Base-by-base conservation (phyloP, 2,888 invertebrate species). In the Drosophila affinis region DNA sequence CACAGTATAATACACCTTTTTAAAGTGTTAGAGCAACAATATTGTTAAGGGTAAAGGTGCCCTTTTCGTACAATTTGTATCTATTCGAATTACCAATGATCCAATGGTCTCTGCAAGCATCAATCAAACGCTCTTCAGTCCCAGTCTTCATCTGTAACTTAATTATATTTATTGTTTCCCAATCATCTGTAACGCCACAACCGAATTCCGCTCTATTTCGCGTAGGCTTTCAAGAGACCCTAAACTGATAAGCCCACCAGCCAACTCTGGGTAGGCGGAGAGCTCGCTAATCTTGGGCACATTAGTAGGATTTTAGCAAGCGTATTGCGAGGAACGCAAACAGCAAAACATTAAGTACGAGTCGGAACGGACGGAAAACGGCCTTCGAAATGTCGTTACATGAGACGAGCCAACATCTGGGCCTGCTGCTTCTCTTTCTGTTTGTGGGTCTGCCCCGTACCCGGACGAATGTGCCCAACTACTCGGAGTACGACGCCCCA, bases 181-280 rank as follows among this genome's bases (percentile, higher is more conserved):
- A 24, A 45, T 21, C 29, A 10, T 53, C 21, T 53, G 21, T 10
- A 39, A 44, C 39, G 9, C 10, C 48, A 5, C 3, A 54, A 17
- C 39, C 54, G 14, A 51, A 51, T 21, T 58, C 17, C 58, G 46
- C 59, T 68, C 70, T 39, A 39, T 27, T 52, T 45, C n/a, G 10
- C 45, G 6, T 17, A 55, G 46, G 53, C 52, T 24, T 54, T 56
- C 29, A 7, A 29, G 65, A 72, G 56, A 45, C 49, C 24, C 27
- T 51, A 61, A 54, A 68, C 75, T 85, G 84, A 85, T 88, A 88
- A 87, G 89, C 54, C n/a, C 10, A 49, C 27, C 44, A 53, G 60
- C 49, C 18, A 47, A 55, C 21, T 56, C 24, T 70, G 69, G 71
- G 81, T 45, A 62, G 71, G 68, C 71, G 24, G 78, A 72, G 10